Conservation (phyloP, 2,113 vertebrate genomes). For the Hucho hucho region DNA sequence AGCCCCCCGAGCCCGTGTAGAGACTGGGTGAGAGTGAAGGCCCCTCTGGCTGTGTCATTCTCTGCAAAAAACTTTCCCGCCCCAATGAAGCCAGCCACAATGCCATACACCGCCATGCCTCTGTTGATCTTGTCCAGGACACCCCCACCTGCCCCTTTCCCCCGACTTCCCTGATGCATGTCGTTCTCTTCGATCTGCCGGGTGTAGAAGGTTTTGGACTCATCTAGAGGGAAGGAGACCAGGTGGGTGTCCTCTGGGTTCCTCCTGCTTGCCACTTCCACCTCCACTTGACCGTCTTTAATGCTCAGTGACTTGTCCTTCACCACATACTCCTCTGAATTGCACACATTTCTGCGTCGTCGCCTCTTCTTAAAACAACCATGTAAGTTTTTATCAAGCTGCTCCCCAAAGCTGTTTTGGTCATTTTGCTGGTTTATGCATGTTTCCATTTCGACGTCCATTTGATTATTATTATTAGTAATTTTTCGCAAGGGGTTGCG, state of each 20-base stretch:
- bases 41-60: slow-evolving; percentile 21
- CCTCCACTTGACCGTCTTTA: slow-evolving; percentile 21
- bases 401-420: too few relatives aligned
- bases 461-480: too few relatives aligned
- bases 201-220: slow-evolving; percentile 13
- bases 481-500: too few relatives aligned
- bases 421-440: too few relatives aligned
- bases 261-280: slow-evolving; percentile 18
- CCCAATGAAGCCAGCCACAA: slow-evolving; percentile 28
- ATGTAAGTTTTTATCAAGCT: too few relatives aligned
- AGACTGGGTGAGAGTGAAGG: slow-evolving; percentile 26
- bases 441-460: too few relatives aligned
- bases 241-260: slow-evolving; percentile 26
- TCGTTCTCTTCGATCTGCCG: slow-evolving; percentile 21
- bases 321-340: slow-evolving; percentile 15
- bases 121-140: slow-evolving; percentile 13
- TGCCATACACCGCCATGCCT: slow-evolving; percentile 25
- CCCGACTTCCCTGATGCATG: not conserved
- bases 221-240: slow-evolving; percentile 19
- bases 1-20: slow-evolving; percentile 27
- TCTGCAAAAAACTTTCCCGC: slow-evolving; percentile 34
- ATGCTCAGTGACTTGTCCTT: slow-evolving; percentile 14
- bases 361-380: too few relatives aligned
- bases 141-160: not conserved
- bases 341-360: too few relatives aligned